phyloP scores from a whole-genome alignment of 2,113 vertebrate species.

The Indicator indicator region DNA sequence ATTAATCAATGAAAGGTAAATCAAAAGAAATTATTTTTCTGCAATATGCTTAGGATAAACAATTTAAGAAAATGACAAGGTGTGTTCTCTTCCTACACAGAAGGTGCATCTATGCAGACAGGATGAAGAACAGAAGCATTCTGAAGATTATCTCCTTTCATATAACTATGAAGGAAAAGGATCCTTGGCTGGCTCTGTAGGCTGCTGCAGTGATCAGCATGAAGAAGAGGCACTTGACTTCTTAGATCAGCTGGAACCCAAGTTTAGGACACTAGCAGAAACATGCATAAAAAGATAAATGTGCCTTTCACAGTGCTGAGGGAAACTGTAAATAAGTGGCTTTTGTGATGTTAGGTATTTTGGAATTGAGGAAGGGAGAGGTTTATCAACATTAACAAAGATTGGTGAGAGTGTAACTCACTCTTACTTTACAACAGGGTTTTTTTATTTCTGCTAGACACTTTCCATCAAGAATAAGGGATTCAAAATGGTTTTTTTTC shows the following conservation, averaged over 20 bases:
- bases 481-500: slow-evolving; percentile 14
- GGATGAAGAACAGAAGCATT: slow-evolving; percentile 81
- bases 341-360: not conserved
- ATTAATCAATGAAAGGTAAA: slow-evolving; percentile 86
- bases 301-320: not conserved
- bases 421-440: not conserved
- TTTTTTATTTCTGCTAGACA: not conserved
- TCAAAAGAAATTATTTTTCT: slow-evolving; percentile 82
- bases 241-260: slow-evolving; percentile 88
- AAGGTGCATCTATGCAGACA: slow-evolving; percentile 82
- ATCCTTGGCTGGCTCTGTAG: slow-evolving; percentile 87
- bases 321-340: slow-evolving; percentile 39
- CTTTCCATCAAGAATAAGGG: slow-evolving; percentile 1
- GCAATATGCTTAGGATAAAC: slow-evolving; percentile 73
- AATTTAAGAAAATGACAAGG: slow-evolving; percentile 74
- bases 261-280: slow-evolving; percentile 89
- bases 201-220: slow-evolving; percentile 87
- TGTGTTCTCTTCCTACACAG: slow-evolving; percentile 66
- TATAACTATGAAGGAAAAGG: slow-evolving; percentile 90
- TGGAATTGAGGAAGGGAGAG: slow-evolving; percentile 4
- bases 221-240: slow-evolving; percentile 85
- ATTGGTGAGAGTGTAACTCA: not conserved
- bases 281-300: slow-evolving; percentile 79
- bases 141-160: slow-evolving; percentile 82
- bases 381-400: slow-evolving; percentile 9